Base-by-base conservation (phyloP, 2,797 vertebrate genomes). In the Pseudochirops cupreus region DNA sequence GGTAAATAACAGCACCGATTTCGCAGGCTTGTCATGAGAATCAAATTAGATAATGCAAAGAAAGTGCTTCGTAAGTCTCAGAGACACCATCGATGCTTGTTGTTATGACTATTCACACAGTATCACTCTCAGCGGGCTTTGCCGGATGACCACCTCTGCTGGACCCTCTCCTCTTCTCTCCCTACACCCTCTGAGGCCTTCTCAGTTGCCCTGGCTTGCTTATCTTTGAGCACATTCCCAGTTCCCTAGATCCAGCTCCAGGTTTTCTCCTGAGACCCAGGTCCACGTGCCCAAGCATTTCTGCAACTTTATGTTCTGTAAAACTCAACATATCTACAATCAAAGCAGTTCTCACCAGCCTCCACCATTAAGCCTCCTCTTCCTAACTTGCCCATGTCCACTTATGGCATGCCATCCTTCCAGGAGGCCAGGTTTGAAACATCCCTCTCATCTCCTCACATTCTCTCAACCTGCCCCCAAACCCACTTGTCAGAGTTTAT, bases 11-110 rank as follows among this genome's bases (percentile, higher is more conserved):
- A n/a, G 33, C 14, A 67, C 33, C 33, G 1, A 5, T 4, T 67
- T 67, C 62, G 1, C 16, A 21, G 62, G 62, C 16, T 2, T 39
- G 5, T 21, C n/a, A 7, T 1, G 16, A 18, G 62, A 74, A 39
- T 39, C 14, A n/a, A 21, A 74, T 21, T n/a, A 74, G 16, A 21
- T 7, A n/a, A 2, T 0, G 0, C 0, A n/a, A 21, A 46, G 0
- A 11, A 9, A 39, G n/a, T 3, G 67, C n/a, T 46, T 39, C 18
- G 1, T 7, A 9, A 39, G 18, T 14, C 33, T 74, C 67, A 2
- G 31, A 62, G 12, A 14, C 29, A 4, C 12, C 4, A 31, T 12
- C 28, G 4, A 10, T 3, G 29, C 58, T 59, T 31, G 28, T 62
- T 12, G 29, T 5, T n/a, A 13, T 5, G 12, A 5, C 14, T 16